phyloP scores from a whole-genome alignment of 2,113 vertebrate genomes.

The Boulengeromyrus knoepffleri region DNA sequence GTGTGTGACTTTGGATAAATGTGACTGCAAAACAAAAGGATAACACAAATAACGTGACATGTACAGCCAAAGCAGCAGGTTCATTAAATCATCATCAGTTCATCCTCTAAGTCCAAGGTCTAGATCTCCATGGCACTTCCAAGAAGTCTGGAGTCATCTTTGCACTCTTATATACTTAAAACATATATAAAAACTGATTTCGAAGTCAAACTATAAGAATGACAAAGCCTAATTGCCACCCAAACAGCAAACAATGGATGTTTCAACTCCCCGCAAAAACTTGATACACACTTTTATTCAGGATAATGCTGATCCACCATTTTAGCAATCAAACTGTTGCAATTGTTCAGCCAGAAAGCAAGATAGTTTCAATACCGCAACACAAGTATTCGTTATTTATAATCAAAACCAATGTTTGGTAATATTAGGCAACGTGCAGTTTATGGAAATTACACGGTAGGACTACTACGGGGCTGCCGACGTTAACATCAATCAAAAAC shows the following conservation, averaged over 20 bases:
- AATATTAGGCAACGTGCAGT: background rate
- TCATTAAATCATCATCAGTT: background rate
- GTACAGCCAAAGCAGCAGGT: background rate
- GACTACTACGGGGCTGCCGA: background rate
- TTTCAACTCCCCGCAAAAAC: background rate
- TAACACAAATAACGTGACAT: background rate
- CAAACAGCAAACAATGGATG: background rate
- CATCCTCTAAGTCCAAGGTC: background rate
- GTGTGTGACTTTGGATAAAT: background rate
- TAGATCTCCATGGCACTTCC: background rate
- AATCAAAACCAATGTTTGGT: background rate
- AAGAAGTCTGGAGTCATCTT: background rate
- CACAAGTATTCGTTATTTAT: background rate
- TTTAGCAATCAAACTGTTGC: constrained; percentile 7
- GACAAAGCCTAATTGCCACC: background rate
- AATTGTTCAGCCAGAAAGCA: background rate
- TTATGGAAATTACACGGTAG: background rate
- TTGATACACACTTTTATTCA: background rate
- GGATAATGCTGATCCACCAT: background rate
- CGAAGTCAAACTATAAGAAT: background rate
- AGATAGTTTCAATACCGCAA: background rate
- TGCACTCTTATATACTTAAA: background rate
- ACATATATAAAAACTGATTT: background rate
- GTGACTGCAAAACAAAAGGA: background rate
- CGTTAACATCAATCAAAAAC: background rate